Evolutionary conservation across 2,113 vertebrate species (phyloP), one percentile per base, ranked within the genome.

Genomic region (Holacanthus passer): DNA sequence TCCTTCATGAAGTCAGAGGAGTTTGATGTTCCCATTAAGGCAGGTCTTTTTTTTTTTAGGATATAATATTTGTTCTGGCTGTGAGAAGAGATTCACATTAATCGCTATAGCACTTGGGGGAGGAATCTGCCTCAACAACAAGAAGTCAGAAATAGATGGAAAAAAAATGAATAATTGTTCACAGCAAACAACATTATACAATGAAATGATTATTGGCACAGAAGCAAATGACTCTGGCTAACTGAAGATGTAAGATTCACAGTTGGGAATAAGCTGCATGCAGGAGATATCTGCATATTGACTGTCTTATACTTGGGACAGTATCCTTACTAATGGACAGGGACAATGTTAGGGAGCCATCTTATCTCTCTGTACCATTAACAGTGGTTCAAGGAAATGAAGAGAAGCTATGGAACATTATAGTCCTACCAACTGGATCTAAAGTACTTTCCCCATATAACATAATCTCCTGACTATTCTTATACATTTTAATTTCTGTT

Each of bases 101-200:
- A 77, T 2, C 12, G 43, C 22, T 53, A 58, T 3, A 56, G 43
- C 22, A 48, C 53, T 58, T 22, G 6, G 45, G 56, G 0, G 31
- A 65, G 29, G 63, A 82, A 60, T 77, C 31, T 65, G 45, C 31
- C 31, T 29, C 39, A 87, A 80, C 53, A 50, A 32, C 52, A 52
- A 32, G 13, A 24, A 72, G 39, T 60, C 7, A 3, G 35, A 14
- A 82, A 77, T 20, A 48, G 56, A 70, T 56, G 43, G 31, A 69
- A 63, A 53, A 14, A 35, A 71, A 20, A 72, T 66, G 22, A 19
- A 53, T 32, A 16, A 35, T 68, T 47, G 71, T 35, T 66, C 35
- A 87, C 70, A 78, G 63, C 56, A 50, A 77, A 32, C 52, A 77
- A 75, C 27, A 72, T 77, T 64, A 84, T 55, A 76, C 66, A 69